A percentile compares a stretch with the other conserved stretches of the same genome.
Conservation (phyloP, 2,797 vertebrate species). For the Huso huso region DNA sequence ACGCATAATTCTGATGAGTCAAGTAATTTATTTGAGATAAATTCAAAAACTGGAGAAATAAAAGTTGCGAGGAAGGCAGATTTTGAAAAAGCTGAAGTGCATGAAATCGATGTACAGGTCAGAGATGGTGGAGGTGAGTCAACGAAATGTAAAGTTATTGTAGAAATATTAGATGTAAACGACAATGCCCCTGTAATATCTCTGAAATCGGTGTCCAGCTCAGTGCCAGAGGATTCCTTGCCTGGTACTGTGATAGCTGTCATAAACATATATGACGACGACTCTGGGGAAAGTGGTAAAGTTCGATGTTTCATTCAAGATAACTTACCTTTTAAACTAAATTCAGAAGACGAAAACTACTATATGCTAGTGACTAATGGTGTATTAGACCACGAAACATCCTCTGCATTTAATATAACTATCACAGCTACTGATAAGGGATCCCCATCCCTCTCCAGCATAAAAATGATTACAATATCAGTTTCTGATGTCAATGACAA, state of each 20-base stretch:
- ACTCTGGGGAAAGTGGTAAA: slow-evolving; percentile 28
- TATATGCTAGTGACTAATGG: slow-evolving; percentile 36
- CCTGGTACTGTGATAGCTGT: slow-evolving; percentile 36
- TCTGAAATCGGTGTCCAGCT: slow-evolving; percentile 26
- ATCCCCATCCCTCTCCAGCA: too few species aligned
- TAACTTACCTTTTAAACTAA: slow-evolving; percentile 36
- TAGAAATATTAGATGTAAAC: slow-evolving; percentile 55
- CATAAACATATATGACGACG: slow-evolving; percentile 34
- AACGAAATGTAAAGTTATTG: slow-evolving; percentile 37
- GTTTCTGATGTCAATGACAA: too few species aligned
- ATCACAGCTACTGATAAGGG: slow-evolving; percentile 34
- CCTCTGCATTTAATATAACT: slow-evolving; percentile 41
- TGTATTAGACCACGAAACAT: slow-evolving; percentile 37
- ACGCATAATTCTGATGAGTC: too few species aligned
- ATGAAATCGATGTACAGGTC: slow-evolving; percentile 52
- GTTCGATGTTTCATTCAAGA: slow-evolving; percentile 24
- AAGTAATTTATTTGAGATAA: too few species aligned
- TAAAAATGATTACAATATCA: too few species aligned
- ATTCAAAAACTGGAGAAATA: slow-evolving; percentile 38
- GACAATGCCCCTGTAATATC: slow-evolving; percentile 44
- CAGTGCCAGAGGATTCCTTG: slow-evolving; percentile 26
- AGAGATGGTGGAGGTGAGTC: slow-evolving; percentile 51
- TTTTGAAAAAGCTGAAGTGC: slow-evolving; percentile 38
- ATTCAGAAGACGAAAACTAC: slow-evolving; percentile 37
- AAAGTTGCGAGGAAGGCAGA: slow-evolving; percentile 36